These are phyloP conservation scores for Ia io DNA, from an alignment of 2,113 vertebrate genomes.

Conservation along the genomic window DNA sequence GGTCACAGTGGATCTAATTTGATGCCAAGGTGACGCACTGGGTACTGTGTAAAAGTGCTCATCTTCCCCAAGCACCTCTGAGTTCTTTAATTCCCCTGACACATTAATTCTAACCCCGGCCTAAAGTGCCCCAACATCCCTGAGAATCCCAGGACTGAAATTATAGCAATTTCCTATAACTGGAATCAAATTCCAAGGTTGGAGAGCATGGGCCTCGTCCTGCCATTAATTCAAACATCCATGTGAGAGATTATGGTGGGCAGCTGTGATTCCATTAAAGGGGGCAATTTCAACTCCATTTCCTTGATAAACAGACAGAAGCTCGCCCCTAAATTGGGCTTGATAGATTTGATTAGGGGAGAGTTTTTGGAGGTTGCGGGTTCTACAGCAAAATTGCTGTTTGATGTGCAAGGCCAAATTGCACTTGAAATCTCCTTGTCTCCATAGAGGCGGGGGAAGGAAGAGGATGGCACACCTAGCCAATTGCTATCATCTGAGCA, in stretches of 20 bases:
- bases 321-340: slow-evolving; percentile 77
- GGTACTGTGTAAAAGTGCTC: slow-evolving; percentile 37
- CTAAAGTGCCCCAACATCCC: slow-evolving; percentile 62
- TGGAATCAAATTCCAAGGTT: slow-evolving; percentile 83
- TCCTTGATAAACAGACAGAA: slow-evolving; percentile 83
- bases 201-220: slow-evolving; percentile 69
- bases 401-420: slow-evolving; percentile 69
- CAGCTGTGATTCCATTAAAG: slow-evolving; percentile 80
- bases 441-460: slow-evolving; percentile 32
- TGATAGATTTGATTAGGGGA: slow-evolving; percentile 83
- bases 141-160: slow-evolving; percentile 77
- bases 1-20: slow-evolving; percentile 18
- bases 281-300: slow-evolving; percentile 83
- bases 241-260: slow-evolving; percentile 76
- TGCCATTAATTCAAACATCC: slow-evolving; percentile 81
- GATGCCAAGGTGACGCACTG: slow-evolving; percentile 21
- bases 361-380: slow-evolving; percentile 83
- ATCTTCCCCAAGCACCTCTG: slow-evolving; percentile 33
- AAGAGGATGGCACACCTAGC: slow-evolving; percentile 64
- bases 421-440: slow-evolving; percentile 76
- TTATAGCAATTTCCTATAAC: slow-evolving; percentile 84
- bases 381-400: slow-evolving; percentile 75
- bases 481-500: slow-evolving; percentile 74
- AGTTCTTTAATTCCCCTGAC: slow-evolving; percentile 67
- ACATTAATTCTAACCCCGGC: slow-evolving; percentile 65